Conservation (phyloP, 2,113 vertebrate species). For the Proteles cristata region DNA sequence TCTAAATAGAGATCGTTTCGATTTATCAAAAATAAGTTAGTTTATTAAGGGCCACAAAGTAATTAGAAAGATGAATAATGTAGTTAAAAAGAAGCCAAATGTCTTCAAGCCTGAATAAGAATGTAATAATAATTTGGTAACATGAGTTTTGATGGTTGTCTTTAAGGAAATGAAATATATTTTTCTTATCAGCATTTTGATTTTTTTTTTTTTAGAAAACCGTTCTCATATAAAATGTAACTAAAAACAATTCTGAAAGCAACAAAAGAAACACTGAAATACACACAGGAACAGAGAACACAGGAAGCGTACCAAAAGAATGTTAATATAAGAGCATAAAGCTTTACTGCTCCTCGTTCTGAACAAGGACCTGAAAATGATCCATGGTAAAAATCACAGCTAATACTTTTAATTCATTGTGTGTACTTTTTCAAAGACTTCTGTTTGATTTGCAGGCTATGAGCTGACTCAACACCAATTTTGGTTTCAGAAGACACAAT, state of each 20-base stretch:
- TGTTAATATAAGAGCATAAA: not conserved
- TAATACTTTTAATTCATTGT: not conserved
- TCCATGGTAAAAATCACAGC: not conserved
- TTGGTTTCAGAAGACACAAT: conserved; percentile 46
- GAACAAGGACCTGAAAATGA: conserved; percentile 5
- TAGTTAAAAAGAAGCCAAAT: conserved; percentile 37
- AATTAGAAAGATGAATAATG: conserved; percentile 16
- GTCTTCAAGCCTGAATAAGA: conserved; percentile 4
- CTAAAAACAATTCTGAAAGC: not conserved
- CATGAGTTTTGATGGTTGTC: not conserved
- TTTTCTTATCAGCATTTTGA: not conserved
- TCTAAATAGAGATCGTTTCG: conserved; percentile 12
- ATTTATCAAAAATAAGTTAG: not conserved
- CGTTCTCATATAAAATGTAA: not conserved
- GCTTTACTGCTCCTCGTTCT: not conserved
- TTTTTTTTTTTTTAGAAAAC: not conserved
- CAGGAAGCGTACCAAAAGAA: not conserved
- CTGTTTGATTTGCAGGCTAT: conserved; percentile 23
- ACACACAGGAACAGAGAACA: not conserved
- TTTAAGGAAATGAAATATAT: not conserved
- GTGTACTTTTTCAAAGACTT: not conserved
- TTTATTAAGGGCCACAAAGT: not conserved
- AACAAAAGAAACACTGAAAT: not conserved
- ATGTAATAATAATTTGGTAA: conserved; percentile 11
- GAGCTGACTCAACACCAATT: conserved; percentile 46